Conservation (phyloP, 2,888 invertebrate genomes). For the Carterocephalus palaemon region DNA sequence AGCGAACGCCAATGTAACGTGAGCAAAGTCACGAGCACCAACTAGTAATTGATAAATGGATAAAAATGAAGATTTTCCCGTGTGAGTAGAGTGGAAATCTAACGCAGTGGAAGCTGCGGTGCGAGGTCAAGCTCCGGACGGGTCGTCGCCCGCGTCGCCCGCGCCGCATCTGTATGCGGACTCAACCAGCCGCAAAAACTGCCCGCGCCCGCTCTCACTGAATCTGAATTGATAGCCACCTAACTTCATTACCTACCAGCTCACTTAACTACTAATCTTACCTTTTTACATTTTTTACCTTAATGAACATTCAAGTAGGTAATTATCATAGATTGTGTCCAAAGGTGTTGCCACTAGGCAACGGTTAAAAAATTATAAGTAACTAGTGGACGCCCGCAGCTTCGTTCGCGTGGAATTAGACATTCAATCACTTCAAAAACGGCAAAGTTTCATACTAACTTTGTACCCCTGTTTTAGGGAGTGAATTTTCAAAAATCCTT, state of each 20-base stretch:
- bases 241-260: conserved; percentile 38
- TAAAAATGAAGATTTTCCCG: conserved; percentile 11
- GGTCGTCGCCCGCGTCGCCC: conserved; percentile 51
- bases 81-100: conserved; percentile 16
- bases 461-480: too few relatives aligned
- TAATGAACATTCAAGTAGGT: too few relatives aligned
- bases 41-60: not conserved
- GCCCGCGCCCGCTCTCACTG: conserved; percentile 39
- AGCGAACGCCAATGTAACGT: too few relatives aligned
- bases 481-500: too few relatives aligned
- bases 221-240: conserved; percentile 48
- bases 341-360: not conserved
- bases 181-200: conserved; percentile 58
- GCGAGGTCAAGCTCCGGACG: conserved; percentile 64
- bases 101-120: conserved; percentile 18
- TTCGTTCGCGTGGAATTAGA: too few relatives aligned
- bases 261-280: conserved; percentile 7
- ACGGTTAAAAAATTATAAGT: too few relatives aligned
- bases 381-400: too few relatives aligned
- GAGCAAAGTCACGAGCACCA: too few relatives aligned
- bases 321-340: too few relatives aligned
- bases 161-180: conserved; percentile 59
- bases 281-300: conserved; percentile 33
- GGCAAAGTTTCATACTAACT: too few relatives aligned
- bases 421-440: too few relatives aligned